phyloP scores from a whole-genome alignment of 1,140 invertebrate genomes.

The Drosophila littoralis region DNA sequence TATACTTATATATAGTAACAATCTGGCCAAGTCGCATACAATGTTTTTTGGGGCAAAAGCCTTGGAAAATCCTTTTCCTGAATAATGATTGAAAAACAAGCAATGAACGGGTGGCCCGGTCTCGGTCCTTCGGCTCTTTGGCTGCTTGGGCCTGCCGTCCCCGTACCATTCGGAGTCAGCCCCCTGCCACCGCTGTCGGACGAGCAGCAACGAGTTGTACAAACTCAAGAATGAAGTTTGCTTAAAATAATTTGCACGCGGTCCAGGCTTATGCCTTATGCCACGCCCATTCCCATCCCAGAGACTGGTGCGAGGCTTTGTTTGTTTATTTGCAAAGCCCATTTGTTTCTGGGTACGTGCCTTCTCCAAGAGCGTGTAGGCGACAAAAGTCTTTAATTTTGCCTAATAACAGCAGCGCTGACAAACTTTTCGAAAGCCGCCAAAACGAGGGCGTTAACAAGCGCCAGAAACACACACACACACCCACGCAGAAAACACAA shows the following conservation, averaged over 20 bases:
- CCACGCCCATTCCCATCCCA: neutral
- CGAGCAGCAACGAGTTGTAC: constrained; percentile 60
- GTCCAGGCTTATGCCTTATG: constrained; percentile 59
- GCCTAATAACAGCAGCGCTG: constrained; percentile 69
- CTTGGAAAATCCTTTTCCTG: constrained; percentile 74
- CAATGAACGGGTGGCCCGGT: constrained; percentile 44
- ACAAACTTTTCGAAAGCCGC: constrained; percentile 72
- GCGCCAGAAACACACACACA: constrained; percentile 65
- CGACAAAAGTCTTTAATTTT: constrained; percentile 81
- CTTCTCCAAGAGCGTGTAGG: constrained; percentile 37
- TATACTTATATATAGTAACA: constrained; percentile 25
- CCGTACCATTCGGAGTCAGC: constrained; percentile 8
- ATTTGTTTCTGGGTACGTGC: constrained; percentile 75
- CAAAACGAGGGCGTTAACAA: constrained; percentile 80
- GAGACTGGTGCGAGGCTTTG: constrained; percentile 50
- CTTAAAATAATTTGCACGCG: constrained; percentile 80
- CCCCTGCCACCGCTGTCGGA: constrained; percentile 4
- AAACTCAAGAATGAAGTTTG: constrained; percentile 81
- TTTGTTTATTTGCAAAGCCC: constrained; percentile 78
- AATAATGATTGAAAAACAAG: constrained; percentile 82
- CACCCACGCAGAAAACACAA: constrained; percentile 24
- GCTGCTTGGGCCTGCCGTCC: constrained; percentile 8
- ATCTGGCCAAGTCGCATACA: constrained; percentile 55
- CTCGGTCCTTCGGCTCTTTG: constrained; percentile 11
- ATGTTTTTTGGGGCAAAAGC: constrained; percentile 71